phyloP scores from a whole-genome alignment of 2,113 vertebrate genomes.

The Scomber scombrus region DNA sequence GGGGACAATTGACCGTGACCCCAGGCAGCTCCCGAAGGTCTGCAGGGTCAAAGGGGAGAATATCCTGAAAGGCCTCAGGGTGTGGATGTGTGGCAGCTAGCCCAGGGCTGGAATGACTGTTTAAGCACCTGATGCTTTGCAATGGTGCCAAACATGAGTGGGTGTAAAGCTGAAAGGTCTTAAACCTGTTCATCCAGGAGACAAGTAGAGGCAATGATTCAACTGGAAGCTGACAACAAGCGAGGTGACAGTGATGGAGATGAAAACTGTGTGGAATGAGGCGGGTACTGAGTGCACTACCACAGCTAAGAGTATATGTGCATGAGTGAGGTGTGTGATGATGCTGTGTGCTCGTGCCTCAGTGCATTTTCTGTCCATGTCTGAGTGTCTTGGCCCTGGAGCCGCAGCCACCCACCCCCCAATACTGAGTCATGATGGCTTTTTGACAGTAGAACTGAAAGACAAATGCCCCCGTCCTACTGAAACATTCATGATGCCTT shows the following conservation, averaged over 20 bases:
- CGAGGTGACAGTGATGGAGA: conserved; percentile 57
- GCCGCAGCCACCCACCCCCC: conserved; percentile 42
- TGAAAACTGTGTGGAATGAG: conserved; percentile 45
- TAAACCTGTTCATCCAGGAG: conserved; percentile 53
- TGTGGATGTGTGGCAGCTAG: conserved; percentile 47
- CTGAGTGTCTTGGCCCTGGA: conserved; percentile 50
- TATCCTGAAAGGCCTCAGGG: conserved; percentile 30
- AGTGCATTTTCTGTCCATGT: conserved; percentile 10
- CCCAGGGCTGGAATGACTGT: conserved; percentile 53
- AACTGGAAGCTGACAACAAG: conserved; percentile 15
- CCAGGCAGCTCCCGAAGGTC: conserved; percentile 58
- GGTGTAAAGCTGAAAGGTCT: conserved; percentile 33
- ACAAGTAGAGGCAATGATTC: conserved; percentile 41
- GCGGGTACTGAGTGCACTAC: conserved; percentile 56
- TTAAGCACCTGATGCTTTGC: conserved; percentile 73
- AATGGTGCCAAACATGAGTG: conserved; percentile 43
- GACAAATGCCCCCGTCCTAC: conserved; percentile 62
- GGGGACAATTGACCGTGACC: conserved; percentile 81
- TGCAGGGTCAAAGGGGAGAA: conserved; percentile 69
- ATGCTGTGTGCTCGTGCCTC: conserved; percentile 17
- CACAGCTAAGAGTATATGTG: conserved; percentile 57
- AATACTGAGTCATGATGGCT: conserved; percentile 71
- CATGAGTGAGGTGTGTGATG: conserved; percentile 13
- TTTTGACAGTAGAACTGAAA: conserved; percentile 75
- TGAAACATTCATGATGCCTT: conserved; percentile 86